A percentile compares a stretch with the other conserved stretches of the same genome.
Evolutionary conservation across 2,888 invertebrate species (phyloP).

Genomic region (Drosophila phalerata): DNA sequence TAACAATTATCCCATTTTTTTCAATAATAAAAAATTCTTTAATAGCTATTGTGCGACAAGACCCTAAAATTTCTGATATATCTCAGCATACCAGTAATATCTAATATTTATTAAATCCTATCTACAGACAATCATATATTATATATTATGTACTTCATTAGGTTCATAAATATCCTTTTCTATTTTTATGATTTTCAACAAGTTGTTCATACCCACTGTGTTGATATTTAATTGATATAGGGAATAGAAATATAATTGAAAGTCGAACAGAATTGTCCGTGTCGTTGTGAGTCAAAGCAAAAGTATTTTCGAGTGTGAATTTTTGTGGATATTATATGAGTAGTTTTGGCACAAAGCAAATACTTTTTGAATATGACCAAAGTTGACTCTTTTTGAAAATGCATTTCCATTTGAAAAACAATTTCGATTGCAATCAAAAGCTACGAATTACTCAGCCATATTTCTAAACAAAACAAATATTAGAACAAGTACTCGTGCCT

Average conservation of each 20-base stretch:
- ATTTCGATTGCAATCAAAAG: constrained; percentile 11
- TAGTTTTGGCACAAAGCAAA: constrained; percentile 6
- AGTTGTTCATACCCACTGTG: neutral
- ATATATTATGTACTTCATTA: too few species aligned
- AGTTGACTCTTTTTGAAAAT: constrained; percentile 1
- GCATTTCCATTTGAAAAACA: neutral
- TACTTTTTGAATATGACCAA: constrained; percentile 3
- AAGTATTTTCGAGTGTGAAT: constrained; percentile 14
- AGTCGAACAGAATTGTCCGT: constrained; percentile 12
- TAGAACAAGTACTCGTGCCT: neutral
- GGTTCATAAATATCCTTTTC: neutral
- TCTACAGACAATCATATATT: too few species aligned
- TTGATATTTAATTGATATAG: neutral
- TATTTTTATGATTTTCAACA: neutral
- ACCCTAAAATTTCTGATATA: neutral
- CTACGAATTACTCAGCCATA: neutral
- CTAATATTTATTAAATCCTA: neutral
- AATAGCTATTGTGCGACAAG: neutral
- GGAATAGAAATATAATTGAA: constrained; percentile 27
- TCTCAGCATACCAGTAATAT: neutral
- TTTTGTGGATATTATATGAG: constrained; percentile 7
- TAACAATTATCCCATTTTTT: too few species aligned
- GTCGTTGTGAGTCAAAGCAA: constrained; percentile 8
- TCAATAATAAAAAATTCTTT: neutral
- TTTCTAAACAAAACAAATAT: constrained; percentile 2